phyloP scores from a whole-genome alignment of 2,797 vertebrate species.

The Vultur gryphus region DNA sequence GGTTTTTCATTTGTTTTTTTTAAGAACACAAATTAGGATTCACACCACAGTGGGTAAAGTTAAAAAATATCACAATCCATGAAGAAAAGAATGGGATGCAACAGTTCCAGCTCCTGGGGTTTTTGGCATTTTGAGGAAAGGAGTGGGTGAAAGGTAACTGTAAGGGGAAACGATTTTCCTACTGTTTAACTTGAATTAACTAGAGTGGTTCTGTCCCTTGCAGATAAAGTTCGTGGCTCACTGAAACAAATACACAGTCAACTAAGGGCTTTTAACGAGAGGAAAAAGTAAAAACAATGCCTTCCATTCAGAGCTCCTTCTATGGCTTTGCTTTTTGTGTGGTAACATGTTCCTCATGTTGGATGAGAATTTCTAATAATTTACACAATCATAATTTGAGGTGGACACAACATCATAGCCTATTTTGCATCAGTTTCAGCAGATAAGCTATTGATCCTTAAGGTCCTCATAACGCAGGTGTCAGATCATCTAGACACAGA shows the following conservation, averaged over 20 bases:
- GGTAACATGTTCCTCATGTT: neutral
- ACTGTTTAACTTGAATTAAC: neutral
- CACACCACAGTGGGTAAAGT: neutral
- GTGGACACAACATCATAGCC: neutral
- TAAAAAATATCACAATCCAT: neutral
- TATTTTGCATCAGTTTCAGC: neutral
- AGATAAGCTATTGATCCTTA: neutral
- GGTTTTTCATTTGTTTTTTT: neutral
- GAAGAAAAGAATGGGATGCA: neutral
- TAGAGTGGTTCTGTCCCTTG: neutral
- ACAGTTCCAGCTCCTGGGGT: neutral
- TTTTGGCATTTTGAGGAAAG: neutral
- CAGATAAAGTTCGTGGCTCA: neutral
- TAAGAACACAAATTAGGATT: neutral
- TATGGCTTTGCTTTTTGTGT: neutral
- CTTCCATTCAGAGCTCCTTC: neutral
- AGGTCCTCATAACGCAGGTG: neutral
- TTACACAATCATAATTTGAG: neutral
- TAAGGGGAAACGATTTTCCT: neutral
- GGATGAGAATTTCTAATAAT: neutral
- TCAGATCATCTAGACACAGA: neutral
- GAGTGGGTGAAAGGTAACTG: neutral
- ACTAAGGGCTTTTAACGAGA: neutral
- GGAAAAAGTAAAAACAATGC: neutral
- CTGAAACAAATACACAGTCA: neutral